Evolutionary conservation across 1,140 invertebrate genomes (phyloP), one percentile per base, ranked within the genome.

Genomic region (Chrysomallon squamiferum): DNA sequence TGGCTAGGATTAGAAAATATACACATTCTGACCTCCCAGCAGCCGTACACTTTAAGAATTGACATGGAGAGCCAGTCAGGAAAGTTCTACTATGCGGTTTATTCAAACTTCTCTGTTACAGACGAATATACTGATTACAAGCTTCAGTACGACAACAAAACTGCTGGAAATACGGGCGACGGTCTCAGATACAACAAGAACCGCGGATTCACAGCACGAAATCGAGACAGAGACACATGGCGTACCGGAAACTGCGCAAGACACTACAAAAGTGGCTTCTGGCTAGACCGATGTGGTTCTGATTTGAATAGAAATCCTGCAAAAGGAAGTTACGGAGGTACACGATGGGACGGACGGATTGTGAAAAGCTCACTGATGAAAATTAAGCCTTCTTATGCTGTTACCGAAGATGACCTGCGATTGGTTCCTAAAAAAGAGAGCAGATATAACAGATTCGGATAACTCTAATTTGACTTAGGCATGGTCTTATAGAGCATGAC

Each of bases 1-100:
- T 87, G 85, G 85, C 41, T 85, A 0, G 85, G 85, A 11, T 77
- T 84, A 27, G 84, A 86, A 32, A 71, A 78, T 43, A 65, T 86
- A 1, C 80, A 85, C 68, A 38, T 18, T 13, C 20, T 68, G 52
- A 59, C 66, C 22, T n/a, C 13, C 15, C 33, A 52, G n/a, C 27
- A 63, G n/a, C 15, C 50, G n/a, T 68, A 63, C 35, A 58, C 56
- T 11, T 60, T 68, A 3, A 32, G 66, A 49, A 50, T 68, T n/a
- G 66, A 68, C 45, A 41, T 63, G 30, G 41, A 59, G 30, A 50
- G 52, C n/a, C 47, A 29, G 18, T 33, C 30, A 5, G 54, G 50
- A 9, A 62, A 63, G 56, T 68, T 52, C 33, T 68, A 63, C 54
- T 68, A 58, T 32, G 61, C 32, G n/a, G 52, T 63, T 2, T 68